Evolutionary conservation across 2,797 vertebrate species (phyloP).

Genomic region (Diglossa cyanea): DNA sequence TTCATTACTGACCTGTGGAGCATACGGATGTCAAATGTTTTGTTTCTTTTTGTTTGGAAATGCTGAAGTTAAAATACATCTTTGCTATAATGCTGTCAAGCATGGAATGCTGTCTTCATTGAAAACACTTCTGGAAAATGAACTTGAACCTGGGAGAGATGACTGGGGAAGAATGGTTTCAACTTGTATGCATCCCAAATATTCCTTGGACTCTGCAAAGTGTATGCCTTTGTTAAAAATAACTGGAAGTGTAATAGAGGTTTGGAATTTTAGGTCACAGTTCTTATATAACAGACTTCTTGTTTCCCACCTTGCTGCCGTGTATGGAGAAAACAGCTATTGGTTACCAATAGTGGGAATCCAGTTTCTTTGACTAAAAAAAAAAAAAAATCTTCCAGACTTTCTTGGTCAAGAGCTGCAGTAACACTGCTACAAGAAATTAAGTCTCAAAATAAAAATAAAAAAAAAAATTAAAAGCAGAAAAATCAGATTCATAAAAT

Average conservation of each 20-base stretch:
- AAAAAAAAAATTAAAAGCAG: rapidly evolving
- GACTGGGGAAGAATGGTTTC: neutral
- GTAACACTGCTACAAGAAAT: neutral
- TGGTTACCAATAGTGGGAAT: neutral
- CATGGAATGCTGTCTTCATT: neutral
- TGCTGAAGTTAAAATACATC: neutral
- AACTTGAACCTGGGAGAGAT: neutral
- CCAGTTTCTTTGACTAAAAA: neutral
- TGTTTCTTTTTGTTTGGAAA: neutral
- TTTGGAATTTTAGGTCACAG: neutral
- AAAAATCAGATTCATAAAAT: neutral
- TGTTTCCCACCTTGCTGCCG: neutral
- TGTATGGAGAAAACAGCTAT: neutral
- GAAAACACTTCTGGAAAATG: neutral
- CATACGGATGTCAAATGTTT: neutral
- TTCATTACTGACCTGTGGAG: neutral
- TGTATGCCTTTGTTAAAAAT: neutral
- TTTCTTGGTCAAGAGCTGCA: neutral
- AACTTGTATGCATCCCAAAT: rapidly evolving
- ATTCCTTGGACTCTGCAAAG: neutral
- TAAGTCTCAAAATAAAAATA: neutral
- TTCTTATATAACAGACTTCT: neutral
- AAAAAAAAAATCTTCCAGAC: neutral
- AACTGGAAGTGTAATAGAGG: neutral
- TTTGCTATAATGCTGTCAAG: neutral